Evolutionary conservation across 2,797 vertebrate genomes (phyloP).

Genomic region (Acestrorhynchus altus): DNA sequence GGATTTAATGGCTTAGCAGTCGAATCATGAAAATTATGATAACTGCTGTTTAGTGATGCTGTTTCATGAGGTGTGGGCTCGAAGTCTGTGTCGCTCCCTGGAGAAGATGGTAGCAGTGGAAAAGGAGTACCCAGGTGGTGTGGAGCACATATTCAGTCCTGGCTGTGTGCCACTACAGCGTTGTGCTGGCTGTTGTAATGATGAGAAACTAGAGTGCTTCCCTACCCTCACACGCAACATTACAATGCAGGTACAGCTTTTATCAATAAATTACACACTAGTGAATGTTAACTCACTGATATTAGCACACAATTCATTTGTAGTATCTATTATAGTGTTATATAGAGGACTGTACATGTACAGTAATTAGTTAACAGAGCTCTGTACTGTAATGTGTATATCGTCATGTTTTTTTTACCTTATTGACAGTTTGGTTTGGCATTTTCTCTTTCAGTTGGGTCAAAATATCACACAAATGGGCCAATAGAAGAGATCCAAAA

Average conservation of each 20-base stretch:
- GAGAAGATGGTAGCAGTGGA: constrained; percentile 84
- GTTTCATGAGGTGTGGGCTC: constrained; percentile 83
- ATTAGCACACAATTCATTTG: background rate
- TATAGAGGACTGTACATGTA: background rate
- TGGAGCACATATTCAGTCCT: constrained; percentile 83
- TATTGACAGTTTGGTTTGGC: too few species aligned
- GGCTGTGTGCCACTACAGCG: constrained; percentile 83
- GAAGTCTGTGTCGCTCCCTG: constrained; percentile 83
- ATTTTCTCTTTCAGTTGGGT: too few species aligned
- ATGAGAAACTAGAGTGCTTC: constrained; percentile 80
- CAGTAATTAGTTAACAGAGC: too few species aligned
- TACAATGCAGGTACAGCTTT: constrained; percentile 82
- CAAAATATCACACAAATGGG: too few species aligned
- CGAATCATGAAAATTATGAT: background rate
- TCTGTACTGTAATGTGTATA: background rate
- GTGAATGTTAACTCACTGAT: background rate
- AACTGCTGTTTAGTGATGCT: constrained; percentile 72
- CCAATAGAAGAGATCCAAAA: too few species aligned
- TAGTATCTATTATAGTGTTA: background rate
- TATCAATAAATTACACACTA: background rate
- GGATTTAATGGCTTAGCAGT: too few species aligned
- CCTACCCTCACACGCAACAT: constrained; percentile 75
- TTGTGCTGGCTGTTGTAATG: constrained; percentile 86
- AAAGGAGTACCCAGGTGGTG: constrained; percentile 80
- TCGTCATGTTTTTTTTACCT: too few species aligned